Conservation (phyloP, 2,888 invertebrate genomes). For the Agrochola lota region DNA sequence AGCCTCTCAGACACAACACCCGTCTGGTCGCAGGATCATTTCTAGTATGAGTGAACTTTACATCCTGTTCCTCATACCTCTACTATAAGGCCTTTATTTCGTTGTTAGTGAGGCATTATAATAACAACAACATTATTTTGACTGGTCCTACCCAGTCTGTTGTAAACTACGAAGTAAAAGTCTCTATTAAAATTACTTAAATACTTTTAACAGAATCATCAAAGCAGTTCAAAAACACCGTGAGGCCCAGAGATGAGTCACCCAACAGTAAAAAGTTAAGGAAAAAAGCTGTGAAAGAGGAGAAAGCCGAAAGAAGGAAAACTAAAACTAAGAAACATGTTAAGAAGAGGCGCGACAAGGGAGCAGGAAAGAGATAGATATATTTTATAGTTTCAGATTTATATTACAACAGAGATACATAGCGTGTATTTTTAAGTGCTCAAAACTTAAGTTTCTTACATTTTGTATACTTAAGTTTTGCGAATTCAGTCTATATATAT, state of each 20-base stretch:
- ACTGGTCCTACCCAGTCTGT: neutral
- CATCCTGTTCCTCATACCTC: too few relatives aligned
- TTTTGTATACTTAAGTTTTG: neutral
- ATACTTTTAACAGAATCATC: constrained; percentile 79
- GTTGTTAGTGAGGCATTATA: neutral
- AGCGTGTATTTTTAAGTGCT: constrained; percentile 1
- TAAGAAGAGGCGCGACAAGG: constrained; percentile 96
- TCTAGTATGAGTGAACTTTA: too few relatives aligned
- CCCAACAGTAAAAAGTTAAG: constrained; percentile 95
- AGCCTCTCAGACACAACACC: too few relatives aligned
- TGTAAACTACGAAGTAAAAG: neutral
- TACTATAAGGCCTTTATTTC: neutral
- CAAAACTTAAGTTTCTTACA: neutral
- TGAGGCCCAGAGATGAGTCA: constrained; percentile 95
- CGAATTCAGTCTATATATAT: constrained; percentile 2
- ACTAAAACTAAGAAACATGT: constrained; percentile 97
- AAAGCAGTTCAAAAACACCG: constrained; percentile 90
- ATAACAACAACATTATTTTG: neutral
- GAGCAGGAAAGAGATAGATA: constrained; percentile 80
- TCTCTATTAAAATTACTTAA: neutral
- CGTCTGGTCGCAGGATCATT: too few relatives aligned
- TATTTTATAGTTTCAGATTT: constrained; percentile 10
- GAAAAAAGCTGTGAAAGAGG: constrained; percentile 97
- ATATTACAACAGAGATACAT: neutral
- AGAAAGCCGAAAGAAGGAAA: constrained; percentile 96